Conservation (phyloP, 2,113 vertebrate species). For the Pipra filicauda region DNA sequence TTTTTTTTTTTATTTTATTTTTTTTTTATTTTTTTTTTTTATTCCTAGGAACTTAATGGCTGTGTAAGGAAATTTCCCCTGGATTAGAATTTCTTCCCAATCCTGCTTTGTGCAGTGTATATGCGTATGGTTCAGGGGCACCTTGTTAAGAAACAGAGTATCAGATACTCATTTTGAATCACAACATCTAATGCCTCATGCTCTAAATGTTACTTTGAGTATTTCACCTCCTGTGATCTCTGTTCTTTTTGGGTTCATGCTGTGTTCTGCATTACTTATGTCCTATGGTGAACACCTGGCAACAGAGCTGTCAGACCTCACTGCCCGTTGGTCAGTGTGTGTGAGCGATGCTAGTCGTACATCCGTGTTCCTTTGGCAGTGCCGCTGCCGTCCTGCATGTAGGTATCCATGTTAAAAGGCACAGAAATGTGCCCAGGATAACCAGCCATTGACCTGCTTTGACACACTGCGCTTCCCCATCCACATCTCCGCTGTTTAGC, state of each 20-base stretch:
- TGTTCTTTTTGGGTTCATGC: not conserved
- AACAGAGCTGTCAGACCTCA: not conserved
- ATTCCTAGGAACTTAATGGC: not conserved
- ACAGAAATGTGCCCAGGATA: not conserved
- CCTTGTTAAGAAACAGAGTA: not conserved
- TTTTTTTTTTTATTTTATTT: not conserved
- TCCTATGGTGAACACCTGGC: not conserved
- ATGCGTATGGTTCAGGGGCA: not conserved
- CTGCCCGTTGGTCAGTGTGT: not conserved
- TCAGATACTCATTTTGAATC: not conserved
- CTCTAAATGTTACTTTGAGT: conserved; percentile 7
- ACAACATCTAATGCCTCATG: not conserved
- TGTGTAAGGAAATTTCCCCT: not conserved
- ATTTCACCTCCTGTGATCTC: not conserved
- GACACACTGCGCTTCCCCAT: not conserved
- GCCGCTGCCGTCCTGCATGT: not conserved
- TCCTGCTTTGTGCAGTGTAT: not conserved
- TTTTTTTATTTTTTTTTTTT: not conserved
- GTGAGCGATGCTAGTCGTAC: not conserved
- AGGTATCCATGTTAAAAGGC: not conserved
- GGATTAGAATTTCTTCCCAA: not conserved
- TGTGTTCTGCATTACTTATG: not conserved
- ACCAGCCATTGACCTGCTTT: not conserved
- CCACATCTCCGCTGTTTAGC: not conserved
- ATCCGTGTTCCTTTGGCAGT: not conserved